A percentile compares a stretch with the other conserved stretches of the same genome.
Conservation (phyloP, 2,888 invertebrate genomes). For the Sarcophaga variegata region DNA sequence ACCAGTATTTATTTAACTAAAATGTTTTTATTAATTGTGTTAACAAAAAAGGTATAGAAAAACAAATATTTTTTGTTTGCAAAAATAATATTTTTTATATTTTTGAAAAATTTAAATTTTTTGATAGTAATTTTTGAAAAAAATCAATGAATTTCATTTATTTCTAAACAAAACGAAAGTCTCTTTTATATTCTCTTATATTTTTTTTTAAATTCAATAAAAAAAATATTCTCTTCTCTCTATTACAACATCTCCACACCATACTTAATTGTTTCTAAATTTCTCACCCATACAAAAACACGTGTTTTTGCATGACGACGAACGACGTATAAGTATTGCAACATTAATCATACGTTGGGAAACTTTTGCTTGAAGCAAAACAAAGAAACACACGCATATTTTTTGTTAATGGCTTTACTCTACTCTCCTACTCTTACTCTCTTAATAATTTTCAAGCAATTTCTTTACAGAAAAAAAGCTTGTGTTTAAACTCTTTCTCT, state of each 20-base stretch:
- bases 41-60: too few relatives aligned
- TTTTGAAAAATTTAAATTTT: too few relatives aligned
- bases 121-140: background rate
- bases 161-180: too few relatives aligned
- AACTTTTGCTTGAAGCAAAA: background rate
- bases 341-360: constrained; percentile 56
- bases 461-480: constrained; percentile 37
- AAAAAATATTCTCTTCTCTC: background rate
- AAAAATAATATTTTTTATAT: too few relatives aligned
- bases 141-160: constrained; percentile 41
- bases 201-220: too few relatives aligned
- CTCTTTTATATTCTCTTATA: too few relatives aligned
- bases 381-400: too few relatives aligned
- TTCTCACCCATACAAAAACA: constrained; percentile 43
- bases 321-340: constrained; percentile 58
- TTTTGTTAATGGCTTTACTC: background rate
- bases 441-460: background rate
- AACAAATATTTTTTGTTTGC: too few relatives aligned
- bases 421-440: background rate
- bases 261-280: background rate
- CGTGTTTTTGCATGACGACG: constrained; percentile 58
- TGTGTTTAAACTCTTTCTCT: background rate
- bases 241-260: constrained; percentile 8
- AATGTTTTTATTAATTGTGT: too few relatives aligned
- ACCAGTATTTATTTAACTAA: too few relatives aligned